Base-by-base conservation (phyloP, 2,797 vertebrate genomes). In the Chrosomus eos region DNA sequence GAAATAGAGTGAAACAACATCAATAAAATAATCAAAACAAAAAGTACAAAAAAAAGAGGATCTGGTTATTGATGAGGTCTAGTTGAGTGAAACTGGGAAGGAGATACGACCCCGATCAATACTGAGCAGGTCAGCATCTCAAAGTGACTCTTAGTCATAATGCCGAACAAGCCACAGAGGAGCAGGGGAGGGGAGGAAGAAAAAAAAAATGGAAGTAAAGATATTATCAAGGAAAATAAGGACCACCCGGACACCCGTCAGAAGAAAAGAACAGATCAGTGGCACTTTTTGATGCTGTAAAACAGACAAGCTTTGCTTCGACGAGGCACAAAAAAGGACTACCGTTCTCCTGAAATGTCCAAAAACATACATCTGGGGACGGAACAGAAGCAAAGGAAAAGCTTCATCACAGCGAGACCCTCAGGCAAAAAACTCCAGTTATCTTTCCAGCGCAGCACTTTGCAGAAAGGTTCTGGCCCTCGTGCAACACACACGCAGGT, bases 21-120 rank as follows among this genome's bases (percentile, higher is more conserved):
- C 0, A 10, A 23, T 3, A 16, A 26, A 28, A 64, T 13, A 64
- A 64, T 64, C 6, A 16, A 64, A 64, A 16, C 26, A 62, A 60
- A 60, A 19, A 64, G 26, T 16, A 7, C 26, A 28, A 18, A 64
- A 7, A 62, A 28, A 62, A 31, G 19, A 82, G 74, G 23, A 48
- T 77, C 45, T 66, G 48, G 67, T 89, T 85, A 89, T 88, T 86
- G 85, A 88, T 84, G 74, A 87, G 70, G 76, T 55, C 36, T 83
- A 86, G 73, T 81, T 89, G 82, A 88, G 77, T 87, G 75, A 68
- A 67, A 70, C 55, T 77, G 77, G 64, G 80, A 88, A 85, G 82
- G 55, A 83, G 82, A 91, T 89, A 82, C 79, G 78, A 76, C 66
- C 84, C 64, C 85, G 70, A 89, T 91, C 84, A 84, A 90, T 91